Evolutionary conservation across 2,888 invertebrate species (phyloP).

Genomic region (Athrips mouffetella): DNA sequence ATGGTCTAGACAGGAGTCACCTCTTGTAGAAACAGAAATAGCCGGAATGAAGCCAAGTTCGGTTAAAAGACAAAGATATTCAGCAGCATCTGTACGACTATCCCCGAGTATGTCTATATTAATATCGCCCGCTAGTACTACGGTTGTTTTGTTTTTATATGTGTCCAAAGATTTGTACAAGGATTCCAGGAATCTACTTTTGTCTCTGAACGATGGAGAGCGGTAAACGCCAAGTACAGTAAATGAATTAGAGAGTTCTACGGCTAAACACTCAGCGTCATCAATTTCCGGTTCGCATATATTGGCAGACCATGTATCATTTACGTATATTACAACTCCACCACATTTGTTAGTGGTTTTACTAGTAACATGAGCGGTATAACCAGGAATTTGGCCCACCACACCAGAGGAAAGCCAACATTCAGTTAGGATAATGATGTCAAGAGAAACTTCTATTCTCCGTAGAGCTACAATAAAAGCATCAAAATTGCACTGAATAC

Average conservation of each 20-base stretch:
- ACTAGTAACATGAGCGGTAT: background rate
- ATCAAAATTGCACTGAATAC: slow-evolving; percentile 12
- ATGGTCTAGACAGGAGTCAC: too few species aligned
- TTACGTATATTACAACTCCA: slow-evolving; percentile 2
- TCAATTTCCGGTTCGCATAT: slow-evolving; percentile 4
- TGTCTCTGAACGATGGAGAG: background rate
- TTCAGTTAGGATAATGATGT: slow-evolving; percentile 7
- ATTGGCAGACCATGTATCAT: slow-evolving; percentile 1
- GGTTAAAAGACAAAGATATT: background rate
- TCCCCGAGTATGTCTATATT: slow-evolving; percentile 2
- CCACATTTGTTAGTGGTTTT: slow-evolving; percentile 1
- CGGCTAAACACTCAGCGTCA: background rate
- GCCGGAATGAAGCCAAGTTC: background rate
- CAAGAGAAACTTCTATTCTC: background rate
- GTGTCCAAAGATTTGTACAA: too few species aligned
- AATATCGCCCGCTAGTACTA: background rate
- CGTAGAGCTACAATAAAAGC: slow-evolving; percentile 2
- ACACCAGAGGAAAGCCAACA: slow-evolving; percentile 4
- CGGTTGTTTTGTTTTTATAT: background rate
- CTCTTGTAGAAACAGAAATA: too few species aligned
- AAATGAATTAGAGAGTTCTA: background rate
- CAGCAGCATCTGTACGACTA: background rate
- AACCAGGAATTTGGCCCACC: slow-evolving; percentile 3
- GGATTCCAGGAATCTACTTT: too few species aligned
- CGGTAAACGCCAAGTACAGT: background rate